A percentile compares a stretch with the other conserved stretches of the same genome.
Conservation (phyloP, 1,140 invertebrate genomes). For the Saxidomus purpurata region DNA sequence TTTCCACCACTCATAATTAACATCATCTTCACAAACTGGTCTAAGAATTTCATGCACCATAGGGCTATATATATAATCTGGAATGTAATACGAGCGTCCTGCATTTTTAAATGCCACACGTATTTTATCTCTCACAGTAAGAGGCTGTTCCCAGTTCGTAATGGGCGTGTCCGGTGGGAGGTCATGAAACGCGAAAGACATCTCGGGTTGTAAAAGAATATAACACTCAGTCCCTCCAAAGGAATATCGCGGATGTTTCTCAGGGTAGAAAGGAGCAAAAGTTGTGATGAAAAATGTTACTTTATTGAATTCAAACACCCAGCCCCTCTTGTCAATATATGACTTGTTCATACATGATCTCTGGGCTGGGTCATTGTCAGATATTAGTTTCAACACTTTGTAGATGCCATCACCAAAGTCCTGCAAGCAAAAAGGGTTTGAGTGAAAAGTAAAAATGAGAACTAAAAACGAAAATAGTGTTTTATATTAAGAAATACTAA, state of each 20-base stretch:
- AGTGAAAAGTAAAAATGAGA: no score
- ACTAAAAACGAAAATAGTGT: no score
- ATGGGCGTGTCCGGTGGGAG: conserved; percentile 79
- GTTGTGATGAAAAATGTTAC: conserved; percentile 84
- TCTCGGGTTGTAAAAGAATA: conserved; percentile 83
- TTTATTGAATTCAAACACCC: conserved; percentile 85
- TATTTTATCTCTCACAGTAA: conserved; percentile 82
- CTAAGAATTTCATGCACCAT: conserved; percentile 83
- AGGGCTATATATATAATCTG: conserved; percentile 74
- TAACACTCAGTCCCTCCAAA: conserved; percentile 79
- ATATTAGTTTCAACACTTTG: conserved; percentile 74
- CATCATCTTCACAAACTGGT: conserved; percentile 68
- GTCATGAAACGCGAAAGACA: conserved; percentile 84
- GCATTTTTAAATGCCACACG: conserved; percentile 80
- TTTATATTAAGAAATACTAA: background rate
- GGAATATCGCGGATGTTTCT: conserved; percentile 77
- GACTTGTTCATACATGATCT: conserved; percentile 78
- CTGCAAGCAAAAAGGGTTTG: conserved; percentile 71
- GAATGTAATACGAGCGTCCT: conserved; percentile 78
- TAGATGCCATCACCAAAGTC: conserved; percentile 76
- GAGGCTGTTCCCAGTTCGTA: conserved; percentile 82
- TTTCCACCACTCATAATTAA: conserved; percentile 78
- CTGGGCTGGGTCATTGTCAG: conserved; percentile 76
- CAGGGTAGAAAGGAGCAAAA: conserved; percentile 84
- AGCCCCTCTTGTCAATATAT: conserved; percentile 74